Conservation (phyloP, 1,140 invertebrate species). For the Procambarus virginalis region DNA sequence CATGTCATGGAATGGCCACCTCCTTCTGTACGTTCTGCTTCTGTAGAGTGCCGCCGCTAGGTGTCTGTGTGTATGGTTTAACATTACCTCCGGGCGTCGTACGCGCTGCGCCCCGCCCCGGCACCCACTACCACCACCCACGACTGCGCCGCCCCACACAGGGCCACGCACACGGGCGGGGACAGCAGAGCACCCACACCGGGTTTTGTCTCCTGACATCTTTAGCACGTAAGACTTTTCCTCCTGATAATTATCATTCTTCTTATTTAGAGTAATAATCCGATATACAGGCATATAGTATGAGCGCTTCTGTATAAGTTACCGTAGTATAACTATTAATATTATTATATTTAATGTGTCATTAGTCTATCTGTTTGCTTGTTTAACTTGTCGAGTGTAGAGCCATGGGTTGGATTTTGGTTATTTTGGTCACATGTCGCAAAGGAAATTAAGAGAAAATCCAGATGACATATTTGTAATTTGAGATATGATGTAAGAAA, state of each 20-base stretch:
- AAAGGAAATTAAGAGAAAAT: conserved; percentile 23
- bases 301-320: conserved; percentile 71
- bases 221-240: conserved; percentile 71
- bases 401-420: conserved; percentile 72
- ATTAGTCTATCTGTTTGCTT: conserved; percentile 71
- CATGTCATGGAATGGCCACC: conserved; percentile 50
- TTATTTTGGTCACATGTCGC: conserved; percentile 70
- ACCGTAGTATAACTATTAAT: conserved; percentile 72
- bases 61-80: conserved; percentile 68
- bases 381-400: conserved; percentile 68
- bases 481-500: conserved; percentile 17
- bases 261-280: conserved; percentile 70
- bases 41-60: conserved; percentile 50
- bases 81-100: conserved; percentile 42
- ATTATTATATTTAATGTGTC: conserved; percentile 72
- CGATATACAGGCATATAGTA: conserved; percentile 68
- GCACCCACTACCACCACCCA: conserved; percentile 25
- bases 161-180: conserved; percentile 22
- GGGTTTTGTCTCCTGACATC: conserved; percentile 69
- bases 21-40: conserved; percentile 63
- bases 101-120: conserved; percentile 2
- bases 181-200: conserved; percentile 30
- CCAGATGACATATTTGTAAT: conserved; percentile 20
- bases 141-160: not conserved
- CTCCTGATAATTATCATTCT: conserved; percentile 70